These are phyloP conservation scores for Sciurus vulgaris DNA, from an alignment of 2,797 vertebrate genomes.

Conservation along the genomic window DNA sequence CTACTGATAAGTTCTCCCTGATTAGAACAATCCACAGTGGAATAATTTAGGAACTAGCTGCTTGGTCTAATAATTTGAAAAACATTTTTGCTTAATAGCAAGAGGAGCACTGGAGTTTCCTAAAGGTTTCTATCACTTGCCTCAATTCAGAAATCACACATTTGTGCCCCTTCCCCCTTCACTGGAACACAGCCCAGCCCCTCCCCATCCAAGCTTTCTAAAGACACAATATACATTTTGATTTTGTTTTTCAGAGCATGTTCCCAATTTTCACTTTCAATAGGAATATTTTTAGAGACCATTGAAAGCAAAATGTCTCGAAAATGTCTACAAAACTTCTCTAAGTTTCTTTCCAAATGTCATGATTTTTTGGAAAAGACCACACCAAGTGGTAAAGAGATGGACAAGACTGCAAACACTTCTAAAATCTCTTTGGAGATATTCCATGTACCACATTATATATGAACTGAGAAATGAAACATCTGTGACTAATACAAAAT, in stretches of 20 bases:
- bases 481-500: conserved; percentile 87
- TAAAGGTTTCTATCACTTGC: conserved; percentile 49
- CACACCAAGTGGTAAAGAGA: conserved; percentile 85
- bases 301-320: conserved; percentile 85
- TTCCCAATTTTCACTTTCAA: conserved; percentile 85
- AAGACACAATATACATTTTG: conserved; percentile 82
- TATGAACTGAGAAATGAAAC: conserved; percentile 87
- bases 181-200: conserved; percentile 62
- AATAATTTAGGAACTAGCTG: conserved; percentile 66
- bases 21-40: conserved; percentile 71
- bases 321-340: conserved; percentile 86
- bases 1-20: conserved; percentile 68
- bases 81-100: conserved; percentile 71
- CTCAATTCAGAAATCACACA: conserved; percentile 53
- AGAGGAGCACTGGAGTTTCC: conserved; percentile 6
- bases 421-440: conserved; percentile 86
- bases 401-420: conserved; percentile 85
- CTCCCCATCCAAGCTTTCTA: conserved; percentile 71
- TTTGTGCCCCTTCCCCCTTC: not conserved
- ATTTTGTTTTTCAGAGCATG: conserved; percentile 83
- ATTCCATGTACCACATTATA: conserved; percentile 86
- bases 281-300: conserved; percentile 86
- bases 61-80: conserved; percentile 72
- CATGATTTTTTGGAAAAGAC: conserved; percentile 86
- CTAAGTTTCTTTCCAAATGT: conserved; percentile 85